Evolutionary conservation across 2,113 vertebrate genomes (phyloP).

Genomic region (Dermatemys mawii): DNA sequence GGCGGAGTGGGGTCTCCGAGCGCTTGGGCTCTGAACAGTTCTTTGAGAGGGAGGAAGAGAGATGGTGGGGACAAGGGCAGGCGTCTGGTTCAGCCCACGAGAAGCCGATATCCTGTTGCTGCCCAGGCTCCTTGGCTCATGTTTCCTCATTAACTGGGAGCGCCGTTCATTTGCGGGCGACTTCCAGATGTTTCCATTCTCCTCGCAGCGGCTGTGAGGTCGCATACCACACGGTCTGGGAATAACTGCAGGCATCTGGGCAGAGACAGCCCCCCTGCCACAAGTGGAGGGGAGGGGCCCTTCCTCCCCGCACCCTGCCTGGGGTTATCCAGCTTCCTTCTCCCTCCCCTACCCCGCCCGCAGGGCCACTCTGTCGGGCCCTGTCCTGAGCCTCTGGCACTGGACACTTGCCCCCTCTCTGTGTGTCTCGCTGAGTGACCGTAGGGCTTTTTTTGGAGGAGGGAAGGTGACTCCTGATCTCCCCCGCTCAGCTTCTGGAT

Average conservation of each 20-base stretch:
- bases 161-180: slow-evolving; percentile 18
- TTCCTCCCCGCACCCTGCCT: neutral
- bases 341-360: neutral
- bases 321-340: neutral
- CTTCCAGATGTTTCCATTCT: slow-evolving; percentile 72
- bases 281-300: neutral
- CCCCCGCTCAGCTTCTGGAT: neutral
- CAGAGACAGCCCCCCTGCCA: neutral
- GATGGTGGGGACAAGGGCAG: neutral
- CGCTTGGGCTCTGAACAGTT: neutral
- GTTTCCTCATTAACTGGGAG: slow-evolving; percentile 71
- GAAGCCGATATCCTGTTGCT: slow-evolving; percentile 65
- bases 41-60: neutral
- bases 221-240: neutral
- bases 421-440: neutral
- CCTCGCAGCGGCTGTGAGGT: accelerated
- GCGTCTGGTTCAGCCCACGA: neutral
- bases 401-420: neutral
- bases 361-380: neutral
- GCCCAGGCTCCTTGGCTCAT: slow-evolving; percentile 37
- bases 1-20: accelerated
- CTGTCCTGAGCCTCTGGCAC: neutral
- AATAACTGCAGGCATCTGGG: neutral
- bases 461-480: neutral
- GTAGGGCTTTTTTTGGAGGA: neutral